Evolutionary conservation across 2,113 vertebrate genomes (phyloP).

Genomic region (Larimichthys polyactis): DNA sequence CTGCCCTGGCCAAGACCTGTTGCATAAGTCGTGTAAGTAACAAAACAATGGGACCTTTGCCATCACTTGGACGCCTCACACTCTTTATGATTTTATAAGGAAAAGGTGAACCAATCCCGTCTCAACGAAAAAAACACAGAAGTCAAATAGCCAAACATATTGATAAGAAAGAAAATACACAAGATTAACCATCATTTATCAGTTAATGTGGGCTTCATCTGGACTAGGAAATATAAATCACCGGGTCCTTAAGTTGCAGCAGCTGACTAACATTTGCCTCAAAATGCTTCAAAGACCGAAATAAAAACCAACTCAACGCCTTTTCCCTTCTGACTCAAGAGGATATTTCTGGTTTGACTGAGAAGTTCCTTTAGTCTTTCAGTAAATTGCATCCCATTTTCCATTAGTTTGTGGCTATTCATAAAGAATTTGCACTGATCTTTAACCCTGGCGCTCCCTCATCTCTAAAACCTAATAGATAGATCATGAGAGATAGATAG

Average conservation of each 20-base stretch:
- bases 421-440: not conserved
- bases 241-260: not conserved
- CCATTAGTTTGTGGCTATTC: not conserved
- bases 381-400: not conserved
- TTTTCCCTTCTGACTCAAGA: slow-evolving; percentile 5
- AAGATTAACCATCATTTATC: not conserved
- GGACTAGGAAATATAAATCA: not conserved
- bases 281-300: not conserved
- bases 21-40: slow-evolving; percentile 59
- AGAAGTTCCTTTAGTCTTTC: not conserved
- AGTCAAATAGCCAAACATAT: not conserved
- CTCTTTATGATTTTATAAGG: slow-evolving; percentile 19
- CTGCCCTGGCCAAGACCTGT: slow-evolving; percentile 59
- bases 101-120: slow-evolving; percentile 6
- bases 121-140: not conserved
- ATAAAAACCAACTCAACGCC: not conserved
- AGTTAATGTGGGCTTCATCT: not conserved
- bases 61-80: slow-evolving; percentile 15
- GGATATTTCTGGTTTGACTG: not conserved
- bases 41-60: slow-evolving; percentile 39
- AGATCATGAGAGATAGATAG: too few relatives aligned
- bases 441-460: not conserved
- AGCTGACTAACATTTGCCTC: not conserved
- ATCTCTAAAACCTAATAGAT: not conserved
- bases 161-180: not conserved